phyloP scores from a whole-genome alignment of 1,140 invertebrate species.

The Portunus trituberculatus region DNA sequence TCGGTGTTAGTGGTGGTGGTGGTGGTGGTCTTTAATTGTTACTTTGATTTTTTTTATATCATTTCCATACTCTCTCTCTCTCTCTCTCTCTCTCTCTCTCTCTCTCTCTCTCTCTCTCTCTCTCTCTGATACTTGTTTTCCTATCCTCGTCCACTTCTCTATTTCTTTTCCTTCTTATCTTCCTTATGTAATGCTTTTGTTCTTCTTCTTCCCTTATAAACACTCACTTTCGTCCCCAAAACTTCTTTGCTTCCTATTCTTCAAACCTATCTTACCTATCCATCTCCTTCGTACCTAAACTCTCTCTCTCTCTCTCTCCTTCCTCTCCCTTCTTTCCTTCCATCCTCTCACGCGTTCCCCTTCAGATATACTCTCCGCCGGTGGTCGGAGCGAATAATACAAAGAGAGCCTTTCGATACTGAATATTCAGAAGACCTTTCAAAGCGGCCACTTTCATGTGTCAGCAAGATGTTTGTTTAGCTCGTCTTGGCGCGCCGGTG shows the following conservation, averaged over 20 bases:
- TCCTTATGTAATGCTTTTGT: too few relatives aligned
- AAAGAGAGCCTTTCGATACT: conserved; percentile 27
- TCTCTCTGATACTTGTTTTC: too few relatives aligned
- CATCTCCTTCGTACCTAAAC: not conserved
- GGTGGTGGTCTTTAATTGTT: not conserved
- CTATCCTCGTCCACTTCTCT: not conserved
- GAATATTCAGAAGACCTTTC: conserved; percentile 48
- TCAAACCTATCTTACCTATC: too few relatives aligned
- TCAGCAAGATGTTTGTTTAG: conserved; percentile 41
- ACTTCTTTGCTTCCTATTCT: too few relatives aligned
- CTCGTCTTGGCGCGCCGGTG: not conserved
- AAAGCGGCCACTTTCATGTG: conserved; percentile 55
- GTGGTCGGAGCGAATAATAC: conserved; percentile 45
- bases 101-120: not conserved
- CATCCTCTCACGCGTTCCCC: not conserved
- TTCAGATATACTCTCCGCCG: conserved; percentile 29
- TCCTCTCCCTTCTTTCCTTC: not conserved
- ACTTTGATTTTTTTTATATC: not conserved
- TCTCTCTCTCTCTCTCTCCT: not conserved
- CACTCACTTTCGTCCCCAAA: too few relatives aligned
- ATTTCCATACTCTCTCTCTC: not conserved
- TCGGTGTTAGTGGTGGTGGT: not conserved
- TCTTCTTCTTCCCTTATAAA: too few relatives aligned
- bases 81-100: too few relatives aligned
- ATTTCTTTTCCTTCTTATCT: not conserved